A percentile compares a stretch with the other conserved stretches of the same genome.
These are phyloP conservation scores for Nephila pilipes DNA, from an alignment of 1,140 invertebrate genomes.

Conservation along the genomic window DNA sequence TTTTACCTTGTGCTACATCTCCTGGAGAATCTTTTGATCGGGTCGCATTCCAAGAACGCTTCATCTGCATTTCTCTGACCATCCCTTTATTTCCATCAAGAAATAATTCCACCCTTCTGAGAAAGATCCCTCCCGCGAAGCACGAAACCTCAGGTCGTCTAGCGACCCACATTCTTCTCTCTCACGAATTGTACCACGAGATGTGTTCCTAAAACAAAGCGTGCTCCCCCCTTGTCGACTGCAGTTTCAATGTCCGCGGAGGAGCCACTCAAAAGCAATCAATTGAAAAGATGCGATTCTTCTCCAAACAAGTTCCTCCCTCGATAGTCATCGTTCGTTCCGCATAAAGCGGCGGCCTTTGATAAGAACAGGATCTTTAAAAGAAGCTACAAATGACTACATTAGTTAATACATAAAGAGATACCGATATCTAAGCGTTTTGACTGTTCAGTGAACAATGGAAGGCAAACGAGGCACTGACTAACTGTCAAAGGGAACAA, in stretches of 20 bases:
- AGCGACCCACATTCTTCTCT: not conserved
- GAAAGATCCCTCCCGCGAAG: not conserved
- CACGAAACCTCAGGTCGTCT: constrained; percentile 21
- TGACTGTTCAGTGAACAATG: not conserved
- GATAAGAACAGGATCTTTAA: constrained; percentile 15
- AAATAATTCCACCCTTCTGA: not conserved
- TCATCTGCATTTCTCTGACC: constrained; percentile 20
- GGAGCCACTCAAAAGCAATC: not conserved
- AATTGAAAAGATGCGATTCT: not conserved
- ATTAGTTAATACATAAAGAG: constrained; percentile 3
- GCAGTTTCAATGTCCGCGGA: not conserved
- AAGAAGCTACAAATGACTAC: not conserved
- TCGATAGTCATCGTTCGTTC: not conserved
- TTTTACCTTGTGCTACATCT: not conserved
- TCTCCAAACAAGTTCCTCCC: not conserved
- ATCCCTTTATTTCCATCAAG: not conserved
- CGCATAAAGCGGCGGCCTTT: not conserved
- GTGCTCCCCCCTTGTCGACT: not conserved
- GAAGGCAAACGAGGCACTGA: not conserved
- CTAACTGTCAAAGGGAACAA: not conserved
- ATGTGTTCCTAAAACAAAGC: not conserved
- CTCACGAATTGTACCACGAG: constrained; percentile 4
- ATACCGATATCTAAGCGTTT: not conserved
- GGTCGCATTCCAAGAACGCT: not conserved
- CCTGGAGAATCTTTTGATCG: not conserved